phyloP scores from a whole-genome alignment of 2,797 vertebrate genomes.

The Phalloptychus januarius region DNA sequence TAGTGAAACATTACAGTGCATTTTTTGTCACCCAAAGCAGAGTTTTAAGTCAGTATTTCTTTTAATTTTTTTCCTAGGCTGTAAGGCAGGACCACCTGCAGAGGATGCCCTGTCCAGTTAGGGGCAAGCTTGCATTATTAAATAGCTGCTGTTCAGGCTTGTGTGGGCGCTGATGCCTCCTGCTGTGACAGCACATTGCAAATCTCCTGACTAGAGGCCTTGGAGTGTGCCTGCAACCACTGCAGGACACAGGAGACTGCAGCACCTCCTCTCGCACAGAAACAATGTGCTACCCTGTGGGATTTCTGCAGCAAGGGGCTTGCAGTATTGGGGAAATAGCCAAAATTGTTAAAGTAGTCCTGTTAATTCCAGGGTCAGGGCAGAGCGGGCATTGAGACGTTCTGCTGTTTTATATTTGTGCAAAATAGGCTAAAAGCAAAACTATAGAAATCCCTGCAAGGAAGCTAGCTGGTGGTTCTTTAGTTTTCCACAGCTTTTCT shows the following conservation, averaged over 20 bases:
- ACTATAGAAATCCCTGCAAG: background rate
- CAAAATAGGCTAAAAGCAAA: background rate
- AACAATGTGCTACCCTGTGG: background rate
- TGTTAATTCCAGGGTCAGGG: background rate
- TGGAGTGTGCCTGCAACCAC: background rate
- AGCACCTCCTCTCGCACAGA: background rate
- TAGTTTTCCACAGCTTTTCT: background rate
- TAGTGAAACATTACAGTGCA: background rate
- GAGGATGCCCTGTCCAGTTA: background rate
- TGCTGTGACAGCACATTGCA: background rate
- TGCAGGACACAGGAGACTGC: conserved; percentile 1
- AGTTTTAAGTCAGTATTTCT: background rate
- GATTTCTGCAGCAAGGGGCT: background rate
- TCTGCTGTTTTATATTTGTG: background rate
- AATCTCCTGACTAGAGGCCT: conserved; percentile 6
- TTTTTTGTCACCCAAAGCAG: background rate
- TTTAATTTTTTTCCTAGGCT: background rate
- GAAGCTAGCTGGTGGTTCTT: background rate
- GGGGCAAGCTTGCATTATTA: background rate
- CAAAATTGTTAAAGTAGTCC: background rate
- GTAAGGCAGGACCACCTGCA: background rate
- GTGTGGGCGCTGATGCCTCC: background rate
- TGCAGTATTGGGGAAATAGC: background rate
- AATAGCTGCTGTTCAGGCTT: background rate
- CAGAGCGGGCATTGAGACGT: background rate